Evolutionary conservation across 2,888 invertebrate species (phyloP).

Genomic region (Cantharis nigra): DNA sequence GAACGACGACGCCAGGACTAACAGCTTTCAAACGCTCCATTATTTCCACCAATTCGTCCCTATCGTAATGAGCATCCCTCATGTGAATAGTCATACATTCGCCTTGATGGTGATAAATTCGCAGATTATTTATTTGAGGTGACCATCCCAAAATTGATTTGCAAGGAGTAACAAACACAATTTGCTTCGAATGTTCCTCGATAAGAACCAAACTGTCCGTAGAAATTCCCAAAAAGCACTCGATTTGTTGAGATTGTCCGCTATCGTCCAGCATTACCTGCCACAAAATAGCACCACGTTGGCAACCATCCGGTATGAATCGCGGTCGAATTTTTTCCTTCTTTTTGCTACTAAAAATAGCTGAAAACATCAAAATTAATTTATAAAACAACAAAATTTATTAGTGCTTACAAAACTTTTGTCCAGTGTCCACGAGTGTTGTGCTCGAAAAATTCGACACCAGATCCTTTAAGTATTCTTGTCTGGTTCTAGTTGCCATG

Average conservation of each 20-base stretch:
- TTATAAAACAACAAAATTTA: neutral
- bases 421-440: conserved; percentile 80
- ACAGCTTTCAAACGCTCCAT: conserved; percentile 80
- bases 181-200: conserved; percentile 80
- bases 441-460: conserved; percentile 82
- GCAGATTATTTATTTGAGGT: conserved; percentile 65
- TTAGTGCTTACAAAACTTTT: conserved; percentile 79
- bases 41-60: conserved; percentile 74
- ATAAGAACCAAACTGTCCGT: conserved; percentile 85
- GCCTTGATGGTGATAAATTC: conserved; percentile 88
- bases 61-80: conserved; percentile 69
- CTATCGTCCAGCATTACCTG: conserved; percentile 76
- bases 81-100: conserved; percentile 86
- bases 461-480: conserved; percentile 94
- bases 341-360: conserved; percentile 72
- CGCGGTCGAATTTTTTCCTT: conserved; percentile 76
- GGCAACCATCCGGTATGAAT: conserved; percentile 73
- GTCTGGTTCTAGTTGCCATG: conserved; percentile 94
- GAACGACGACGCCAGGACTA: conserved; percentile 75
- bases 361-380: conserved; percentile 46
- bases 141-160: conserved; percentile 74
- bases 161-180: conserved; percentile 85
- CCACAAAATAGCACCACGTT: conserved; percentile 82
- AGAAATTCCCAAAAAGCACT: conserved; percentile 85
- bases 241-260: conserved; percentile 67